Conservation (phyloP, 2,888 invertebrate species). For the Cryptophagus acutangulus region DNA sequence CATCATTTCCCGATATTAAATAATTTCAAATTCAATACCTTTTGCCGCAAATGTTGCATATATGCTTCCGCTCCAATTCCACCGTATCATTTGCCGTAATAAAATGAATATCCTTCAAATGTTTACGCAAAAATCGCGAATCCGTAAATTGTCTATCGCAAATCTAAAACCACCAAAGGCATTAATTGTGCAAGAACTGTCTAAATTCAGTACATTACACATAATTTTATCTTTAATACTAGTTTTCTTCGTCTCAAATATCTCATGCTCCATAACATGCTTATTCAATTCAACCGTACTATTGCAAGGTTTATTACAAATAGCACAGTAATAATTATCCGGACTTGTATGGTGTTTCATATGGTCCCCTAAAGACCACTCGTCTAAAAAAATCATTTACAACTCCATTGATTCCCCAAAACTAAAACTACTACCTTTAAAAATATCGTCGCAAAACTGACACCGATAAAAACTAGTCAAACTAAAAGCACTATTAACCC, state of each 20-base stretch:
- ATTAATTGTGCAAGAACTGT: not conserved
- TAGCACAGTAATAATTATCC: conserved; percentile 41
- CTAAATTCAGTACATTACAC: conserved; percentile 32
- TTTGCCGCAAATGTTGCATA: conserved; percentile 44
- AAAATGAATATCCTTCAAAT: conserved; percentile 38
- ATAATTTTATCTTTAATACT: conserved; percentile 14
- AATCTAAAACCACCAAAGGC: conserved; percentile 31
- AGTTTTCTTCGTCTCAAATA: conserved; percentile 28
- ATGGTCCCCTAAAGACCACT: conserved; percentile 44
- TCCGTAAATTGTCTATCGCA: conserved; percentile 40
- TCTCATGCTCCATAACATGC: conserved; percentile 36
- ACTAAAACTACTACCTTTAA: conserved; percentile 35
- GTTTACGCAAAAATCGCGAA: conserved; percentile 37
- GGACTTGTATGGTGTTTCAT: conserved; percentile 43
- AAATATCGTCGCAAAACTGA: conserved; percentile 43
- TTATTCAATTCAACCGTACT: conserved; percentile 37
- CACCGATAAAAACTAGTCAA: conserved; percentile 41
- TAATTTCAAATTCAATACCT: conserved; percentile 36
- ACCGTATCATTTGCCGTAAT: conserved; percentile 21
- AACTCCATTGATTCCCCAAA: too few relatives aligned
- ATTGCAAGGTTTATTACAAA: conserved; percentile 38
- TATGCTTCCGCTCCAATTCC: conserved; percentile 37
- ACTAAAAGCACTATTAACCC: conserved; percentile 38
- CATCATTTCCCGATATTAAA: not conserved
- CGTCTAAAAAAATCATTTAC: conserved; percentile 33